These are phyloP conservation scores for Coenobita brevimanus DNA, from an alignment of 1,140 invertebrate species.

Conservation along the genomic window DNA sequence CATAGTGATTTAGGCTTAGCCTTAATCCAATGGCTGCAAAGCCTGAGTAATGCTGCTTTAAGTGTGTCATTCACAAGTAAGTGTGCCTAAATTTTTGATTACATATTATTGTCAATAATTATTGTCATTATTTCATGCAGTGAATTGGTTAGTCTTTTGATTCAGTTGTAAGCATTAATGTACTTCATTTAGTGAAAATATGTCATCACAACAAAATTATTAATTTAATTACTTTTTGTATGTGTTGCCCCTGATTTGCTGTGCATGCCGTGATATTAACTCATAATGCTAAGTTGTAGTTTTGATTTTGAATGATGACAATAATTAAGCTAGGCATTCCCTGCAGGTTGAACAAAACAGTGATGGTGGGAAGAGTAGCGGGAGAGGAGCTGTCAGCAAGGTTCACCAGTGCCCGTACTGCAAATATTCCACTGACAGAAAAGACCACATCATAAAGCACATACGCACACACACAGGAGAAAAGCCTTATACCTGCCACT, in stretches of 20 bases:
- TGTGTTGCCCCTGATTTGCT: constrained; percentile 7
- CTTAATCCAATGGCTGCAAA: too few relatives aligned
- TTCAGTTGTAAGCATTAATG: too few relatives aligned
- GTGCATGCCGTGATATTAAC: constrained; percentile 25
- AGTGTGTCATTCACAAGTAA: too few relatives aligned
- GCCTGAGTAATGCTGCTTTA: too few relatives aligned
- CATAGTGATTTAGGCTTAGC: too few relatives aligned
- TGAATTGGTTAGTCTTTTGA: too few relatives aligned
- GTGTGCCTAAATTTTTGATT: too few relatives aligned
- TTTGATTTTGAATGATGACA: constrained; percentile 41
- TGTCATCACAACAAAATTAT: not conserved
- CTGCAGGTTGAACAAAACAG: constrained; percentile 59
- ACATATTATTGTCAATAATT: too few relatives aligned
- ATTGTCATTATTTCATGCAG: too few relatives aligned
- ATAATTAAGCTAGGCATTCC: constrained; percentile 62
- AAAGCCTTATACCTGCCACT: constrained; percentile 54
- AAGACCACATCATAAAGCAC: constrained; percentile 60
- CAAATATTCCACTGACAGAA: constrained; percentile 60
- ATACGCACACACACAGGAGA: constrained; percentile 56
- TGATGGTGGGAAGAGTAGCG: constrained; percentile 54
- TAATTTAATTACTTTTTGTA: constrained; percentile 5
- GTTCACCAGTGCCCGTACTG: constrained; percentile 62
- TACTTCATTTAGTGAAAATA: too few relatives aligned
- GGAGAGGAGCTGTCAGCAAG: constrained; percentile 62
- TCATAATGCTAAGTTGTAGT: constrained; percentile 33